Evolutionary conservation across 2,797 vertebrate species (phyloP), one percentile per base, ranked within the genome.

Genomic region (Lophius americanus): DNA sequence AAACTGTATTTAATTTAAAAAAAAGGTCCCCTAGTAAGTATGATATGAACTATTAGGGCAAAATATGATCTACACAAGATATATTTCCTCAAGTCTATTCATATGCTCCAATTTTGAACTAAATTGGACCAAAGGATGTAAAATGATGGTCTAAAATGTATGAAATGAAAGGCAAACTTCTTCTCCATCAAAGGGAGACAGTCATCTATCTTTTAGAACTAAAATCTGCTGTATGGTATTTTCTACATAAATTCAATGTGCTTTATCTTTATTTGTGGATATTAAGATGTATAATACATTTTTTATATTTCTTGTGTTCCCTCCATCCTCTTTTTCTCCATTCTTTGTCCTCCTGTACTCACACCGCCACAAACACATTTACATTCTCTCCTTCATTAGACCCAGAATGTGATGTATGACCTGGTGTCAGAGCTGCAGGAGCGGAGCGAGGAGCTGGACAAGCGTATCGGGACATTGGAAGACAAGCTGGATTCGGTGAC

Each of bases 391-490:
- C 83, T 54, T 60, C 62, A 68, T 75, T 79, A 98, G 96, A 96
- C 96, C 33, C 96, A 98, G 94, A 96, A 94, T 86, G 86, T 96
- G 89, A 96, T 97, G 94, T 97, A 94, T 9, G 96, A 98, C 89
- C 92, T 97, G 88, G 95, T 97, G 87, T 96, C 96, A 0, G 96
- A 97, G 85, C 94, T 98, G 84, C 96, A 98, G 77, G 96, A 96
- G 78, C 96, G 95, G 82, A 94, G 96, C 32, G 96, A 98, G 89
- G 96, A 96, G 81, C 90, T 97, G 78, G 96, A 97, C 92, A 96
- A 95, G 89, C 95, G 96, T 41, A 94, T 98, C 83, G 93, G 92
- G 4, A 93, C 94, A 32, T 78, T 98, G 78, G 96, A 98, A 89
- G 92, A 92, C 88, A 97, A 96, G 73, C 90, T 97, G 89, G 96